Conservation (phyloP, 2,888 invertebrate species). For the Ormia ochracea region DNA sequence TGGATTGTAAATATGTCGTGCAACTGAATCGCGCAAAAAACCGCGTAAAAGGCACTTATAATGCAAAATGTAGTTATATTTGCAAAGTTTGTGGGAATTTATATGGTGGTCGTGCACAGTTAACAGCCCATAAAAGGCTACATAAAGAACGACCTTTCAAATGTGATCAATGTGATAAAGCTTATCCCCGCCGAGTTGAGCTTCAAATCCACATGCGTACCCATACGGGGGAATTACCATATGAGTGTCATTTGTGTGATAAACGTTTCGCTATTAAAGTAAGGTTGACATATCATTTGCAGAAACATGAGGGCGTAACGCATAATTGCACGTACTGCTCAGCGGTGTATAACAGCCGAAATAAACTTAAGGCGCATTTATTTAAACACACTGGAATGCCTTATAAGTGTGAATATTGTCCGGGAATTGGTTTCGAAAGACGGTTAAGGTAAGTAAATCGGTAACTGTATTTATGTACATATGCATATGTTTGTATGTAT, state of each 20-base stretch:
- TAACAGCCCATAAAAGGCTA: slow-evolving; percentile 64
- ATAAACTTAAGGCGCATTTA: slow-evolving; percentile 65
- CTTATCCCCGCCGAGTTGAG: slow-evolving; percentile 65
- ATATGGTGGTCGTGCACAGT: slow-evolving; percentile 64
- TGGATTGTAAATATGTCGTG: slow-evolving; percentile 2
- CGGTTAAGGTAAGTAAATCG: slow-evolving; percentile 57
- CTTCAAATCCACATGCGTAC: slow-evolving; percentile 66
- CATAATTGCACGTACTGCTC: slow-evolving; percentile 64
- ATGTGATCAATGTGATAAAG: slow-evolving; percentile 65
- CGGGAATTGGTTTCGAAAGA: slow-evolving; percentile 61
- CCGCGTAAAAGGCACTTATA: slow-evolving; percentile 27
- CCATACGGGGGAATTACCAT: slow-evolving; percentile 67
- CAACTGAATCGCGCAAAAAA: background rate
- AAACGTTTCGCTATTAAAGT: slow-evolving; percentile 67
- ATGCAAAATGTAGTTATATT: slow-evolving; percentile 30
- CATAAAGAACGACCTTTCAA: slow-evolving; percentile 63
- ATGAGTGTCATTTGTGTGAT: slow-evolving; percentile 65
- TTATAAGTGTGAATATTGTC: slow-evolving; percentile 64
- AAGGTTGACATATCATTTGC: slow-evolving; percentile 66
- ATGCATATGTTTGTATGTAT: background rate
- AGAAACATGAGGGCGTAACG: slow-evolving; percentile 65
- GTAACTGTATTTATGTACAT: background rate
- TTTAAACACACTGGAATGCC: slow-evolving; percentile 68
- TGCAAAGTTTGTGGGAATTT: slow-evolving; percentile 63
- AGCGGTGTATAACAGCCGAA: slow-evolving; percentile 64